A percentile compares a stretch with the other conserved stretches of the same genome.
These are phyloP conservation scores for Phlogophora meticulosa DNA, from an alignment of 2,888 invertebrate genomes.

Conservation along the genomic window DNA sequence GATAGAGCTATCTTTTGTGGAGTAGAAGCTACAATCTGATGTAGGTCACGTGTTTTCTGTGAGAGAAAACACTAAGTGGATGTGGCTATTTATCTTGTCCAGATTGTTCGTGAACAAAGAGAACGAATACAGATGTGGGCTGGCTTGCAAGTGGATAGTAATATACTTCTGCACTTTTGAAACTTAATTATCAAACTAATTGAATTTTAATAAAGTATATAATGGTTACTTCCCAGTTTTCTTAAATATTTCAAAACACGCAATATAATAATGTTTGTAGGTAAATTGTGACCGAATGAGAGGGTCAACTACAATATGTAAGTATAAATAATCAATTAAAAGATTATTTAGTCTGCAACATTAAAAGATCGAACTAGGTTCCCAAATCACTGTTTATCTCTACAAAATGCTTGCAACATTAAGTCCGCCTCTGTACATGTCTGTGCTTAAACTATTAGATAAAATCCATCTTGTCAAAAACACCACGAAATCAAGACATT, in stretches of 20 bases:
- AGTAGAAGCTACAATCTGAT: conserved; percentile 50
- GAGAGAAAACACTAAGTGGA: conserved; percentile 48
- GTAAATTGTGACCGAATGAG: background rate
- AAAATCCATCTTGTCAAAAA: conserved; percentile 28
- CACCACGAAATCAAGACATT: conserved; percentile 49
- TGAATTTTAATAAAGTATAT: background rate
- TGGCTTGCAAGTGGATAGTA: conserved; percentile 12
- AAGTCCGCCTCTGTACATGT: too few relatives aligned
- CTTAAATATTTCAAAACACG: background rate
- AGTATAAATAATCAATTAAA: background rate
- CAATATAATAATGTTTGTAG: background rate
- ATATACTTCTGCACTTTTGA: conserved; percentile 1
- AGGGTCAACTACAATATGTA: background rate
- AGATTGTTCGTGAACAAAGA: conserved; percentile 52
- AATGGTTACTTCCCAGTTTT: background rate
- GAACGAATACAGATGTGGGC: conserved; percentile 32
- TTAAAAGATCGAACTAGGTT: background rate
- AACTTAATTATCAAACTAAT: background rate
- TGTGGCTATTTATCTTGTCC: conserved; percentile 50
- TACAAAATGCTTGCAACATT: too few relatives aligned
- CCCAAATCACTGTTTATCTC: conserved; percentile 5
- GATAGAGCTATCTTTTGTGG: conserved; percentile 44
- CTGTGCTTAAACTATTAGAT: too few relatives aligned
- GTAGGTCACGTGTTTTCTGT: conserved; percentile 53
- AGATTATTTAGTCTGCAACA: background rate